Conservation (phyloP, 2,113 vertebrate species). For the Lagopus leucura region DNA sequence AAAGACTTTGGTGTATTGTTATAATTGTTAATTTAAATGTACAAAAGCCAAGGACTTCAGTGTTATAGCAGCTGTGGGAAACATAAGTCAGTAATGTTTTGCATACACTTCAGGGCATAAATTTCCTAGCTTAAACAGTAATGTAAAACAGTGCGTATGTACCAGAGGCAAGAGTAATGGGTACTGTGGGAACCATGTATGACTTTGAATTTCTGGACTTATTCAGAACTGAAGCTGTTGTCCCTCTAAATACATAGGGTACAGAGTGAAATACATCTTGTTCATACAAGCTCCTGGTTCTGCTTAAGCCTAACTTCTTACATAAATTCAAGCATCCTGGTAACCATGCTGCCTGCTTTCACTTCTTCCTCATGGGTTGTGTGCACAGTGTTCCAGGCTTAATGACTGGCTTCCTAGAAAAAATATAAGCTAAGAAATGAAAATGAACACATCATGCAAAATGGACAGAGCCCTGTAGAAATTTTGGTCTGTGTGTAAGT, state of each 20-base stretch:
- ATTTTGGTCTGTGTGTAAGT: neutral
- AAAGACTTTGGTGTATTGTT: neutral
- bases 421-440: neutral
- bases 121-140: conserved; percentile 52
- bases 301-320: neutral
- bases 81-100: conserved; percentile 41
- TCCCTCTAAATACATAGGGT: neutral
- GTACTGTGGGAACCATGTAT: conserved; percentile 38
- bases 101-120: conserved; percentile 16
- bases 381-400: neutral
- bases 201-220: conserved; percentile 61
- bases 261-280: neutral
- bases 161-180: conserved; percentile 42
- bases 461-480: neutral
- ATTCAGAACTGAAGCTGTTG: conserved; percentile 40
- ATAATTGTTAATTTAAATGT: conserved; percentile 17
- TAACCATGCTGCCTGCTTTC: neutral
- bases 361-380: neutral
- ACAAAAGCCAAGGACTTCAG: conserved; percentile 23
- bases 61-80: conserved; percentile 26
- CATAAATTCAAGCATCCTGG: neutral
- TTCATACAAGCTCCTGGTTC: conserved; percentile 4
- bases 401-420: neutral
- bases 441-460: rapidly evolving
- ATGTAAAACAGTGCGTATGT: conserved; percentile 8